A percentile compares a stretch with the other conserved stretches of the same genome.
phyloP scores from a whole-genome alignment of 1,140 invertebrate genomes.

The Araneus ventricosus region DNA sequence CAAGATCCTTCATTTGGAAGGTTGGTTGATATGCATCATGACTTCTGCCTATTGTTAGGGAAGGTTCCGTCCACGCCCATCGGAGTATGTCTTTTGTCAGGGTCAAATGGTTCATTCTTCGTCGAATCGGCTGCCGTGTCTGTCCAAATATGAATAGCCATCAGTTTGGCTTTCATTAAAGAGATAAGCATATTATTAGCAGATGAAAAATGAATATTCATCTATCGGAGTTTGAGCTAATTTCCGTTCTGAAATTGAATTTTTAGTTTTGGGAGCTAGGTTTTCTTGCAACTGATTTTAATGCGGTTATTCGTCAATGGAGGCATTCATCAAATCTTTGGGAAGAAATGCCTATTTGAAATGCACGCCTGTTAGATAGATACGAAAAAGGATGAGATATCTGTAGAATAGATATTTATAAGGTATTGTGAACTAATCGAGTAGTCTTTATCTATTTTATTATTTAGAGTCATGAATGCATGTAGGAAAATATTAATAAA shows the following conservation, averaged over 20 bases:
- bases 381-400: too few species aligned
- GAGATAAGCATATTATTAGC: not conserved
- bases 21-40: constrained; percentile 23
- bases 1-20: constrained; percentile 13
- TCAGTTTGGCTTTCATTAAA: not conserved
- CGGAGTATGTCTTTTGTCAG: constrained; percentile 44
- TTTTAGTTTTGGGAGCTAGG: not conserved
- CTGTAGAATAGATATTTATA: too few species aligned
- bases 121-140: not conserved
- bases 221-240: not conserved
- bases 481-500: too few species aligned
- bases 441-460: too few species aligned
- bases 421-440: too few species aligned
- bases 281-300: not conserved
- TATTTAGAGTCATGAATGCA: too few species aligned
- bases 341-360: too few species aligned
- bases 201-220: not conserved
- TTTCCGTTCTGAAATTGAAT: not conserved
- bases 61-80: constrained; percentile 37
- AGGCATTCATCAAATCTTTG: too few species aligned
- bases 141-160: not conserved
- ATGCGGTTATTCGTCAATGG: not conserved
- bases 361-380: too few species aligned
- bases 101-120: constrained; percentile 43
- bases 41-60: constrained; percentile 43